Base-by-base conservation (phyloP, 2,113 vertebrate genomes). In the Zosterops hypoxanthus region DNA sequence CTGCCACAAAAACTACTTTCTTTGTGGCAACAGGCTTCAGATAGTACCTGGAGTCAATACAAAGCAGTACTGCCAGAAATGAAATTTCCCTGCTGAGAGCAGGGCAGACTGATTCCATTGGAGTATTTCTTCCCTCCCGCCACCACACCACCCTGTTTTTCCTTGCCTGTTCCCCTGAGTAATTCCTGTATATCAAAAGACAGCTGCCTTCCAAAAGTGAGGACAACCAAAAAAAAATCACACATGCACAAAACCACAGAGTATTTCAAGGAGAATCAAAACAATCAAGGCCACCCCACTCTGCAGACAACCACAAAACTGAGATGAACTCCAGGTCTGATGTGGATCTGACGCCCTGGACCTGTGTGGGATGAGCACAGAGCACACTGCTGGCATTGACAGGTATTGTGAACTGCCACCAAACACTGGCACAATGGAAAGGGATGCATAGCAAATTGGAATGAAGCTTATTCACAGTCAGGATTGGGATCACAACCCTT, bases 201-300 rank as follows among this genome's bases (percentile, higher is more conserved):
- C 31, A 92, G 36, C 9, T 59, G 50, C 57, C 83, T 91, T 78
- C 64, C 80, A 85, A 25, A 59, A 55, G 65, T 9, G 0, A 72
- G 24, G 80, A 46, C 14, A 39, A 8, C 16, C n/a, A 0, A 49
- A 49, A 2, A 57, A 18, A 72, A 57, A 36, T 18, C 34, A 39
- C 49, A 36, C 0, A 0, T 33, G 53, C 90, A 72, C 2, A 2
- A 81, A 90, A 39, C 1, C 41, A 70, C 13, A 8, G 50, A 63
- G 6, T 39, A 75, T 72, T 93, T 76, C 75, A 86, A 89, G 53
- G 71, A 57, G 68, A 69, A 70, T 1, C 5, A 56, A 55, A 94
- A 55, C 1, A 0, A 63, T 16, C 39, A 39, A 79, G 60, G 60
- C 49, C 61, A 61, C 34, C 33, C 31, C 26, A 29, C 39, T 15